Evolutionary conservation across 2,113 vertebrate genomes (phyloP).

Genomic region (Arizona elegans): DNA sequence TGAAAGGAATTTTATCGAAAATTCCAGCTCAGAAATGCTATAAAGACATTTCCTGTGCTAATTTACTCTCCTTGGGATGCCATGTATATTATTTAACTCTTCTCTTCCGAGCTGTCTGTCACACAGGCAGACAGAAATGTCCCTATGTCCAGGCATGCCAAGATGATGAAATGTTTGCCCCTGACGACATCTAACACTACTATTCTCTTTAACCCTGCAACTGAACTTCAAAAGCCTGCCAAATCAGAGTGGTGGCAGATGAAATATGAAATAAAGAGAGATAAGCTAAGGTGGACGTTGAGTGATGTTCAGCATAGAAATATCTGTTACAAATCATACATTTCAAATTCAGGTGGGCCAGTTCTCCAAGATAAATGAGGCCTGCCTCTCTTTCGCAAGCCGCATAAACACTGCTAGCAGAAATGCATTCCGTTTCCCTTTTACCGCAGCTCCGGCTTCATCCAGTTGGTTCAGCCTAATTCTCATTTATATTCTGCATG

Average conservation of each 20-base stretch:
- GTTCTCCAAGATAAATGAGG: slow-evolving; percentile 3
- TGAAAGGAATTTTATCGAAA: background rate
- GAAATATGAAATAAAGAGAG: slow-evolving; percentile 5
- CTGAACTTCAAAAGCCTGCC: slow-evolving; percentile 4
- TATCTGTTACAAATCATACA: slow-evolving; percentile 10
- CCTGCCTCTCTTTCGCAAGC: background rate
- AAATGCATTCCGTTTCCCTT: background rate
- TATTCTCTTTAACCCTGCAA: slow-evolving; percentile 16
- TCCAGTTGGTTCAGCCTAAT: background rate
- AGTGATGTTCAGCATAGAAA: background rate
- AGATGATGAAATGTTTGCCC: slow-evolving; percentile 2
- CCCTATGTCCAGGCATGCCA: background rate
- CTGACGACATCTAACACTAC: background rate
- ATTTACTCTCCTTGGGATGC: background rate
- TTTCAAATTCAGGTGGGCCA: slow-evolving; percentile 2
- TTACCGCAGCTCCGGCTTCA: background rate
- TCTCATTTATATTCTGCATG: background rate
- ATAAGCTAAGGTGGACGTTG: background rate
- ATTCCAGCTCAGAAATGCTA: background rate
- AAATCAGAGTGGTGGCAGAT: slow-evolving; percentile 9
- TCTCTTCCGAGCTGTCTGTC: background rate
- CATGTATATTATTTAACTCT: background rate
- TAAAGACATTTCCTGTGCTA: background rate
- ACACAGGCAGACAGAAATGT: background rate
- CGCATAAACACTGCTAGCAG: background rate